A percentile compares a stretch with the other conserved stretches of the same genome.
Conservation (phyloP, 1,140 invertebrate genomes). For the Bombyx mandarina region DNA sequence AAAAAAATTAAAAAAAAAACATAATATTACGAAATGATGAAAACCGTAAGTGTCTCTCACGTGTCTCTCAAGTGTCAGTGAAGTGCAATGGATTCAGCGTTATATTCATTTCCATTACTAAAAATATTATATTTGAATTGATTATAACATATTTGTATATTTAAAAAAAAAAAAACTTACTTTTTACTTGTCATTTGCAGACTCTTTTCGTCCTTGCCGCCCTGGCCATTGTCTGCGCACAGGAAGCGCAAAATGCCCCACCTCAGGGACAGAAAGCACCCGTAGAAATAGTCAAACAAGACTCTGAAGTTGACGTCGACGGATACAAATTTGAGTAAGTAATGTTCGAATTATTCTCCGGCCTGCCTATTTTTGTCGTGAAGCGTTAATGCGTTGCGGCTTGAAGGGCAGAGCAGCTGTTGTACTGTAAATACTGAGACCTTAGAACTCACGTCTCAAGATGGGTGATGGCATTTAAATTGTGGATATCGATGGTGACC, state of each 20-base stretch:
- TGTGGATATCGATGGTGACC: too few relatives aligned
- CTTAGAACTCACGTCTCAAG: too few relatives aligned
- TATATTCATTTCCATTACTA: not conserved
- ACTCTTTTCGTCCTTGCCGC: conserved; percentile 40
- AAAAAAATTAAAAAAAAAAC: too few relatives aligned
- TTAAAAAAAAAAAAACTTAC: not conserved
- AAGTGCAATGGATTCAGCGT: not conserved
- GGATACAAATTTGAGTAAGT: conserved; percentile 63
- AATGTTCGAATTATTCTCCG: not conserved
- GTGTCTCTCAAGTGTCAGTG: too few relatives aligned
- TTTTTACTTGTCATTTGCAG: conserved; percentile 18
- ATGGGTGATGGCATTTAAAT: too few relatives aligned
- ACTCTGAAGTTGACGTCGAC: conserved; percentile 48
- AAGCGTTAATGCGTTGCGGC: too few relatives aligned
- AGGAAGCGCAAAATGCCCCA: conserved; percentile 26
- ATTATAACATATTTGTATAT: too few relatives aligned
- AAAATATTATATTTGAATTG: not conserved
- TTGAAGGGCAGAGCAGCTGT: too few relatives aligned
- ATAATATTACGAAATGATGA: conserved; percentile 39
- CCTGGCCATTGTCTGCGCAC: conserved; percentile 34
- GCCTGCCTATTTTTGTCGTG: too few relatives aligned
- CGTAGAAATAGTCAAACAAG: conserved; percentile 54
- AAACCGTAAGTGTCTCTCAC: conserved; percentile 43
- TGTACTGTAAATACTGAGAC: too few relatives aligned
- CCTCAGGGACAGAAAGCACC: conserved; percentile 20